Evolutionary conservation across 2,797 vertebrate genomes (phyloP).

Genomic region (Pangasius mekongensis): DNA sequence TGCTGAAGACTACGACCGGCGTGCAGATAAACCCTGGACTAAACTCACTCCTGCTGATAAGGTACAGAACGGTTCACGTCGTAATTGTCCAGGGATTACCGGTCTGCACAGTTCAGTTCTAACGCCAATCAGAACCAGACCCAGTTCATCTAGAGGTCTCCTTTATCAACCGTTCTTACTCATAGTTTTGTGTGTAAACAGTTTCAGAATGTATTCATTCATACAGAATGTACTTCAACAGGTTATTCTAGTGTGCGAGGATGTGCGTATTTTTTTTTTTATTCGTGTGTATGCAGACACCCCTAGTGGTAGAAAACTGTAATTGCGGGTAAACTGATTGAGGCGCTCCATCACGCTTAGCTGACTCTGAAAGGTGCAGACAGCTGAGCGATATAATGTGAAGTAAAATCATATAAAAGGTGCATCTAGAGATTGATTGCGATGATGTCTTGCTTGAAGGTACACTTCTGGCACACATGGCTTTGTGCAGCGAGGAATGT

Average conservation of each 20-base stretch:
- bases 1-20: constrained; percentile 92
- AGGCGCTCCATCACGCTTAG: not conserved
- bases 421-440: not conserved
- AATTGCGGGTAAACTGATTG: not conserved
- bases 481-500: not conserved
- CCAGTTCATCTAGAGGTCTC: not conserved
- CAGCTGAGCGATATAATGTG: not conserved
- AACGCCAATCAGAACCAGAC: not conserved
- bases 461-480: no score
- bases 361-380: not conserved
- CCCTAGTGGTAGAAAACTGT: not conserved
- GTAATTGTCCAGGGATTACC: not conserved
- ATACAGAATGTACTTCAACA: no score
- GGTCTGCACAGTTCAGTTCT: not conserved
- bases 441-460: not conserved
- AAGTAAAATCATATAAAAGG: not conserved
- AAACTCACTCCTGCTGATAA: constrained; percentile 96
- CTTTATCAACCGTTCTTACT: not conserved
- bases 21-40: constrained; percentile 96
- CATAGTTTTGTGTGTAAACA: not conserved
- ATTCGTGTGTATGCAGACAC: not conserved
- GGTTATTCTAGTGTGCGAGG: not conserved
- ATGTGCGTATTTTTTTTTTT: not conserved
- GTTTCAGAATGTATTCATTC: not conserved
- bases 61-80: constrained; percentile 66